Evolutionary conservation across 1,140 invertebrate genomes (phyloP).

Genomic region (Ceratitis capitata): DNA sequence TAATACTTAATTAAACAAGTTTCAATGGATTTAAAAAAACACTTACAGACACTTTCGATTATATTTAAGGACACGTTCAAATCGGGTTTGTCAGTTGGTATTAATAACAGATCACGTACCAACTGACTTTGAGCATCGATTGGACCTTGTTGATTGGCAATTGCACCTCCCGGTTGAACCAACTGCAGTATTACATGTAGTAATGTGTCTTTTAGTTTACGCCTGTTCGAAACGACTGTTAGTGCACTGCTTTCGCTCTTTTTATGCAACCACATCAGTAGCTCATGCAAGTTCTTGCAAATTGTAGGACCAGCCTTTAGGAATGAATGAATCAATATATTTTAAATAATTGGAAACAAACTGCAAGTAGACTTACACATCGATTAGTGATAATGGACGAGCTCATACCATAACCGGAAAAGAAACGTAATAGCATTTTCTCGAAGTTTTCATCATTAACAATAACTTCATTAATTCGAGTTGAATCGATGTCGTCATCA

Average conservation of each 20-base stretch:
- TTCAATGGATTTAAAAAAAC: no score
- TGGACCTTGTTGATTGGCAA: conserved; percentile 78
- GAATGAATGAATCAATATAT: background rate
- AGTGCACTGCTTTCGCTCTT: conserved; percentile 74
- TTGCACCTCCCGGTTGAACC: conserved; percentile 76
- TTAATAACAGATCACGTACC: conserved; percentile 73
- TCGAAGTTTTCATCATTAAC: conserved; percentile 77
- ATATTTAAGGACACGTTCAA: conserved; percentile 78
- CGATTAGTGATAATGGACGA: conserved; percentile 60
- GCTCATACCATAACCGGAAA: conserved; percentile 74
- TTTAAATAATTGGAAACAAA: background rate
- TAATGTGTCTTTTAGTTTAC: conserved; percentile 75
- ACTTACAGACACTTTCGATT: conserved; percentile 75
- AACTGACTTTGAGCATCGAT: conserved; percentile 83
- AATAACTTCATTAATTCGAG: conserved; percentile 71
- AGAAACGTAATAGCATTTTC: conserved; percentile 76
- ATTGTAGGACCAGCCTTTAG: conserved; percentile 80
- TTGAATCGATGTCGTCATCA: conserved; percentile 52
- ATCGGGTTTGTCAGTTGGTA: conserved; percentile 76
- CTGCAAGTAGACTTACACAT: conserved; percentile 52
- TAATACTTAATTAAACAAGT: no score
- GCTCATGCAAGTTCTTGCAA: conserved; percentile 77
- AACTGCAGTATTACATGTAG: conserved; percentile 78
- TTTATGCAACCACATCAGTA: conserved; percentile 76
- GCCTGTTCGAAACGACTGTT: conserved; percentile 67